Evolutionary conservation across 2,888 invertebrate species (phyloP).

Genomic region (Uloborus plumipes): DNA sequence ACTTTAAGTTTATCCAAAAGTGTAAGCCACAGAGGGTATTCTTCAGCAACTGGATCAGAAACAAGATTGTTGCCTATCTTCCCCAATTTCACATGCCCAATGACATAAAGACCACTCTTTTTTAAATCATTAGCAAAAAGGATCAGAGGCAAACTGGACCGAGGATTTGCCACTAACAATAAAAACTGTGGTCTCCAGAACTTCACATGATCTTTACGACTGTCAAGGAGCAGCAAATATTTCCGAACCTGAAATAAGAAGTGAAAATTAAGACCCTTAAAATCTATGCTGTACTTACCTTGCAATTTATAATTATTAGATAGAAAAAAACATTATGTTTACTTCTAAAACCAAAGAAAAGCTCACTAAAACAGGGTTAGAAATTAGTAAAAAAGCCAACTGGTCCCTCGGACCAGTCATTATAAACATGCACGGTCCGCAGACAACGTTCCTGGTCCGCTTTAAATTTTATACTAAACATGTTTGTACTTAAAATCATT

Average conservation of each 20-base stretch:
- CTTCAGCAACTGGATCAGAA: conserved; percentile 80
- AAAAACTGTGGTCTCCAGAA: conserved; percentile 99
- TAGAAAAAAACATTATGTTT: no score
- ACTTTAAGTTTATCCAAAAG: conserved; percentile 95
- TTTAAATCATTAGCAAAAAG: conserved; percentile 98
- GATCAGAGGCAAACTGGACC: conserved; percentile 90
- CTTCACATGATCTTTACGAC: conserved; percentile 97
- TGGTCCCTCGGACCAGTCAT: no score
- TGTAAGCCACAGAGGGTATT: conserved; percentile 90
- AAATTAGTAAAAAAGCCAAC: no score
- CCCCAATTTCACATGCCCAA: conserved; percentile 84
- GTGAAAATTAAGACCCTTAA: no score
- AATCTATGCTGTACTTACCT: no score
- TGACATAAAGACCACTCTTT: conserved; percentile 87
- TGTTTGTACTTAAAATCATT: no score
- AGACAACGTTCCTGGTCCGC: no score
- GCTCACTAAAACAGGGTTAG: no score
- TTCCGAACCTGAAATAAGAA: conserved; percentile 81
- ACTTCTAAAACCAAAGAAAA: no score
- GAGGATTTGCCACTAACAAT: conserved; percentile 90
- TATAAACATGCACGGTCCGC: no score
- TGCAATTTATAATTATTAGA: no score
- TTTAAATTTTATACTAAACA: no score
- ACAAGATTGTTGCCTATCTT: conserved; percentile 70
- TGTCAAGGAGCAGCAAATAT: conserved; percentile 93